Percentiles rank a stretch among this genome's conserved stretches.
phyloP scores from a whole-genome alignment of 2,888 invertebrate genomes.

The Platypus cylindrus region DNA sequence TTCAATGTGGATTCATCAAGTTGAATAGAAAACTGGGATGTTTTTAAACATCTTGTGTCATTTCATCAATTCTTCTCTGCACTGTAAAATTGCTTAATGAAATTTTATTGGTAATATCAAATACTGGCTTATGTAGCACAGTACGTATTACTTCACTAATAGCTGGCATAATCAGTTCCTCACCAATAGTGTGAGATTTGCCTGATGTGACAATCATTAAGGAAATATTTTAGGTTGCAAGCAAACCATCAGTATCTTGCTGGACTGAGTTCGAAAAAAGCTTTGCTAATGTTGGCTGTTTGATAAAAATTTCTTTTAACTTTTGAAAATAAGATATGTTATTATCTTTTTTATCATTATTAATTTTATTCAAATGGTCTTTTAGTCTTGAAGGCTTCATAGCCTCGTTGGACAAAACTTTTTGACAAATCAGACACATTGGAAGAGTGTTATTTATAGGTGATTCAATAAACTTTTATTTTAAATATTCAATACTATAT shows the following conservation, averaged over 20 bases:
- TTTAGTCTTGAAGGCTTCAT: too few relatives aligned
- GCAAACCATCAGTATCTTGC: background rate
- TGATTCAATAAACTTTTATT: background rate
- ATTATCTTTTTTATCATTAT: too few relatives aligned
- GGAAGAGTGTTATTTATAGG: background rate
- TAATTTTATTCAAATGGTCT: too few relatives aligned
- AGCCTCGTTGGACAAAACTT: too few relatives aligned
- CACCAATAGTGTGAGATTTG: too few relatives aligned
- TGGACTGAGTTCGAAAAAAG: background rate
- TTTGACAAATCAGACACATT: background rate
- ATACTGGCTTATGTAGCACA: conserved; percentile 9
- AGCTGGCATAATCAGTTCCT: too few relatives aligned
- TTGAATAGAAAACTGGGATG: too few relatives aligned
- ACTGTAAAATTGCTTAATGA: background rate
- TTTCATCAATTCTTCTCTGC: background rate
- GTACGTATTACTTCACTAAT: conserved; percentile 8
- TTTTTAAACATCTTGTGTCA: too few relatives aligned
- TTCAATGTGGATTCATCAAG: too few relatives aligned
- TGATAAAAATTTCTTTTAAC: background rate
- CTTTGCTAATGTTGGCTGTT: background rate
- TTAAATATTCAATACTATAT: background rate
- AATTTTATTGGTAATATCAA: too few relatives aligned
- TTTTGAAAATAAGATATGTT: background rate
- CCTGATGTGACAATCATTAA: background rate
- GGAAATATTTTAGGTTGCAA: background rate